Base-by-base conservation (phyloP, 2,113 vertebrate genomes). In the Aldabrachelys gigantea region DNA sequence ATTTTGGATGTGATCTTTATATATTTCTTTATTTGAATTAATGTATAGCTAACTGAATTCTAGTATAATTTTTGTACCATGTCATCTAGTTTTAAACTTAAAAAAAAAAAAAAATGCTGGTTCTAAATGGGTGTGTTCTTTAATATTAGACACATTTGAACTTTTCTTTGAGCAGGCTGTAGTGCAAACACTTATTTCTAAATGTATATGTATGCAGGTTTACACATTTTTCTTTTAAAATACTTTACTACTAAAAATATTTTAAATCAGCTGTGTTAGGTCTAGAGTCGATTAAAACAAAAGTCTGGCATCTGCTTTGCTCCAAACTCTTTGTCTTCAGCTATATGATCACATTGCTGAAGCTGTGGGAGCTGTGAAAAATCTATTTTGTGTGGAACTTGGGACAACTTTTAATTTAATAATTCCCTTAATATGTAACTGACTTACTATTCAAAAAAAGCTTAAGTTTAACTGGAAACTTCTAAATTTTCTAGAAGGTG, bases 251-350 rank as follows among this genome's bases (percentile, higher is more conserved):
- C 25, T 57, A 27, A 57, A 57, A 62, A 62, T 62, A 62, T 62
- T 59, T 62, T 31, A 35, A 35, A 31, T 14, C 29, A 31, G 27
- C 29, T 62, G 29, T 38, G 69, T 75, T 38, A 38, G 38, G 69
- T n/a, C 5, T 24, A 54, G 27, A 82, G 16, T 0, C 0, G 84
- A 86, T 92, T 82, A 44, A 52, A 89, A 78, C 54, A 89, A 65
- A n/a, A 88, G 69, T 69, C 47, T 91, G 83, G 35, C 44, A 79
- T 79, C 25, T 49, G 11, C 52, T 94, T 94, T 93, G 57, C 62
- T 92, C n/a, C 85, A 91, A n/a, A 27, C 11, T 47, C 41, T 12
- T 29, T 0, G 54, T 78, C 94, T 93, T 95, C 41, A 41, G 49
- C 13, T 47, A 50, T 56, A n/a, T 89, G 86, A 87, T 53, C 62